Conservation (phyloP, 1,140 invertebrate species). For the Trichonephila inaurata region DNA sequence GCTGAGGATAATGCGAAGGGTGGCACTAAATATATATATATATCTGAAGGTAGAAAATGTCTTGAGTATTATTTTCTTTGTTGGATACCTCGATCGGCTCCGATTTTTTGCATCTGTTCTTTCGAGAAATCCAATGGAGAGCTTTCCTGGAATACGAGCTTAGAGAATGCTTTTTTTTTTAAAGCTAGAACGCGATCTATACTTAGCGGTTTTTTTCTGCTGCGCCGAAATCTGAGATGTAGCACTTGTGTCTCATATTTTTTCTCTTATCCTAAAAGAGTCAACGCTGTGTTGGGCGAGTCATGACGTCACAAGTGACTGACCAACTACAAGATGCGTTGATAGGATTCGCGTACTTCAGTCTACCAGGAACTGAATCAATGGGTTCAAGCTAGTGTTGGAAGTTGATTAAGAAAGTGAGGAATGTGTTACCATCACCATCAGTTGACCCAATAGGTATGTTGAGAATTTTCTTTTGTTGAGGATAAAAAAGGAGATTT, state of each 20-base stretch:
- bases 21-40: too few relatives aligned
- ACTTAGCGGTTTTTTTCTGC: conserved; percentile 47
- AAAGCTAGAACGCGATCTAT: conserved; percentile 23
- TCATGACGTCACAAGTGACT: conserved; percentile 62
- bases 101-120: not conserved
- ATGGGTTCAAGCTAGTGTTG: not conserved
- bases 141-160: conserved; percentile 30
- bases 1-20: too few relatives aligned
- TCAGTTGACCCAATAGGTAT: not conserved
- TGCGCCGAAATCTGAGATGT: conserved; percentile 53
- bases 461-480: too few relatives aligned
- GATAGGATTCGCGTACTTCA: conserved; percentile 64
- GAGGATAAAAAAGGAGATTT: too few relatives aligned
- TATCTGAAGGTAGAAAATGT: too few relatives aligned
- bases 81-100: too few relatives aligned
- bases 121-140: not conserved
- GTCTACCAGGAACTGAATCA: conserved; percentile 38
- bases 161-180: not conserved
- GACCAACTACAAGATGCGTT: conserved; percentile 70
- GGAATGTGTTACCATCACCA: not conserved
- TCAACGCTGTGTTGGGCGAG: not conserved
- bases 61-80: too few relatives aligned
- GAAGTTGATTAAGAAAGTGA: not conserved
- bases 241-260: conserved; percentile 17
- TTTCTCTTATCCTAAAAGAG: conserved; percentile 49